Evolutionary conservation across 2,113 vertebrate genomes (phyloP), one percentile per base, ranked within the genome.

Genomic region (Platichthys stellatus): DNA sequence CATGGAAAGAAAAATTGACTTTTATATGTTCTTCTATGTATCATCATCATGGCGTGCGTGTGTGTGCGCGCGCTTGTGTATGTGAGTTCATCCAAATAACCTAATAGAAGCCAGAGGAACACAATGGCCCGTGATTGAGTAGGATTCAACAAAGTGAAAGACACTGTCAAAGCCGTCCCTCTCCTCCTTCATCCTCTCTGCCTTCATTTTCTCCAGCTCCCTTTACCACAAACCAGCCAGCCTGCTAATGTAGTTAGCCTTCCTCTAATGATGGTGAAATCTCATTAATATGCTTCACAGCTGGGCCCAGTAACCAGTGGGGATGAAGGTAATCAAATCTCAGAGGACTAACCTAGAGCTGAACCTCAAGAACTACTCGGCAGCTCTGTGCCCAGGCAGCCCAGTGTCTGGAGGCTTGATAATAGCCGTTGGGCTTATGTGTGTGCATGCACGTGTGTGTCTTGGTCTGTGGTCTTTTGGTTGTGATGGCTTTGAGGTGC

Each of bases 271-370:
- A 92, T 81, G 76, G 84, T 72, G 82, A 92, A 93, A 92, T 94
- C 89, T 94, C 84, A 94, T 94, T 93, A 94, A 94, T 93, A 93
- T 94, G 91, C 91, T 85, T 92, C 88, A 86, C 92, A 93, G 90
- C 90, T 90, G 88, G 89, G 79, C 85, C 83, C 86, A 78, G 83
- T 90, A 86, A 93, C 92, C 89, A 92, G 91, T 89, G 80, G 87
- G 90, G 86, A 91, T 86, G 88, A 90, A 68, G 81, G 84, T 93
- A 93, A 94, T 94, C 91, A 83, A 89, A 93, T 94, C 92, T 93
- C 88, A 26, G 78, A 78, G 86, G 86, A 81, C 88, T 93, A 92
- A 92, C 93, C 92, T 73, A 86, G 84, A 79, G 90, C 90, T 93
- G 92, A 93, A 93, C 91, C 89, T 91, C 76, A 28, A 83, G 79